These are phyloP conservation scores for Drosophila fungiperda DNA, from an alignment of 2,888 invertebrate species.

Conservation along the genomic window DNA sequence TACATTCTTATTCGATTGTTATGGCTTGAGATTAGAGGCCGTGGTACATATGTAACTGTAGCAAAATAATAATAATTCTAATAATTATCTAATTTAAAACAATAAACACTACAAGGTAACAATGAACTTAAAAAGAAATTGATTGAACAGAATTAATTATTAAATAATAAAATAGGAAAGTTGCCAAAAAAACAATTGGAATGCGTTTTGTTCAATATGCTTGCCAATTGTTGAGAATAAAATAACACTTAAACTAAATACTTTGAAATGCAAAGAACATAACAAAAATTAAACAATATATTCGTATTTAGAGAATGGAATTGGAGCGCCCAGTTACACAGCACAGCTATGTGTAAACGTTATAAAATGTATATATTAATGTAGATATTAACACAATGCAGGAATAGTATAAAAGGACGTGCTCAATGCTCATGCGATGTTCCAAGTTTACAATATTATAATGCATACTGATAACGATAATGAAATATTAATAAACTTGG, in stretches of 20 bases:
- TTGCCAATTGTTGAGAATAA: constrained; percentile 47
- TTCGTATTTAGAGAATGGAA: constrained; percentile 6
- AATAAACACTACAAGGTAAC: constrained; percentile 3
- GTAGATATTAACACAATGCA: constrained; percentile 35
- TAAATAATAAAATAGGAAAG: not conserved
- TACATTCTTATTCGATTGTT: constrained; percentile 35
- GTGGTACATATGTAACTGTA: constrained; percentile 43
- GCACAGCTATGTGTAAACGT: constrained; percentile 27
- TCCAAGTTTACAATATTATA: constrained; percentile 10
- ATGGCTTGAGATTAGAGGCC: constrained; percentile 40
- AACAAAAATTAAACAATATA: constrained; percentile 17
- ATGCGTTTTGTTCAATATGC: constrained; percentile 35
- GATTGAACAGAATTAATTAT: not conserved
- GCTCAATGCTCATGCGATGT: constrained; percentile 1
- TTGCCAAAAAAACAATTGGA: constrained; percentile 36
- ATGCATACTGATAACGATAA: not conserved
- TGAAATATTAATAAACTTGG: not conserved
- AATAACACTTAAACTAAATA: constrained; percentile 62
- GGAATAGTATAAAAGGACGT: constrained; percentile 19
- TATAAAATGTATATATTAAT: constrained; percentile 16
- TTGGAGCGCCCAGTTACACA: constrained; percentile 32
- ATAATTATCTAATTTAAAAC: constrained; percentile 3
- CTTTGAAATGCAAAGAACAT: constrained; percentile 24
- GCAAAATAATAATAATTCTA: constrained; percentile 7
- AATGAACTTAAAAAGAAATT: not conserved